phyloP scores from a whole-genome alignment of 2,797 vertebrate species.

The Sphenopsis melanotis region DNA sequence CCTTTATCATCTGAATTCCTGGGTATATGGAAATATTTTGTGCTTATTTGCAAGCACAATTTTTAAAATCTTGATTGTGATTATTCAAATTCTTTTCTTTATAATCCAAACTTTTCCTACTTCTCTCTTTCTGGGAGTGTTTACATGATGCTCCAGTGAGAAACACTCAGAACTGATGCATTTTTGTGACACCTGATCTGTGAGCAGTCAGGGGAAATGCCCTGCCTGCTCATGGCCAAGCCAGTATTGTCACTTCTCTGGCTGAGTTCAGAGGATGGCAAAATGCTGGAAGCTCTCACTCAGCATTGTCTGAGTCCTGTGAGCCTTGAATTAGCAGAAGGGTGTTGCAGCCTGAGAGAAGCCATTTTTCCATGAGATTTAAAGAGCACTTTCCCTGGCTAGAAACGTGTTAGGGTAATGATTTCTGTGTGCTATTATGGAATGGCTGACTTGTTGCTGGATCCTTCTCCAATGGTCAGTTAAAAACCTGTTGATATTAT shows the following conservation, averaged over 20 bases:
- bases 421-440: neutral
- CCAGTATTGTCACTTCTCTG: neutral
- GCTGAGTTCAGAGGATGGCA: neutral
- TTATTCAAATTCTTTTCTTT: neutral
- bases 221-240: neutral
- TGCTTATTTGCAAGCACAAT: neutral
- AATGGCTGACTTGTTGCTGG: neutral
- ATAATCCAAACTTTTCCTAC: neutral
- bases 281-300: neutral
- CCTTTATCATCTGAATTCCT: neutral
- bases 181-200: neutral
- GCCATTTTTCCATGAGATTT: neutral
- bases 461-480: neutral
- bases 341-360: neutral
- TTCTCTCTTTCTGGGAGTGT: neutral
- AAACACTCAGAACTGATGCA: neutral
- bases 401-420: neutral
- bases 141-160: neutral
- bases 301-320: neutral
- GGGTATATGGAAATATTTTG: neutral
- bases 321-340: neutral
- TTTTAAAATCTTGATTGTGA: neutral
- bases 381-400: neutral
- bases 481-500: neutral
- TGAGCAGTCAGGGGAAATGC: neutral